phyloP scores from a whole-genome alignment of 2,797 vertebrate species.

The Mormyrops attenuatus region DNA sequence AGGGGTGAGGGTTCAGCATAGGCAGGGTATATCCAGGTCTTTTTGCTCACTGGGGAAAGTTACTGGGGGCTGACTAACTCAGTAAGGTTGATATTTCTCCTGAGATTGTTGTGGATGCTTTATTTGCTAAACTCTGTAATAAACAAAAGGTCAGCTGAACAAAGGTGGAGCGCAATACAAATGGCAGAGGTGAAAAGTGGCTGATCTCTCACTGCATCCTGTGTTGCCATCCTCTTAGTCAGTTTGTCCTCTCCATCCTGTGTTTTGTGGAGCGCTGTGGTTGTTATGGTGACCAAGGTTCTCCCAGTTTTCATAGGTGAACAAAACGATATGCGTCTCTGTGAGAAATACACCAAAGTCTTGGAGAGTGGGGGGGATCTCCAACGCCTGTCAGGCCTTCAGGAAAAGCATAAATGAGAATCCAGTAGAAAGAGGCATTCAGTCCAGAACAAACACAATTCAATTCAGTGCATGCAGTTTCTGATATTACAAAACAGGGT shows the following conservation, averaged over 20 bases:
- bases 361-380: background rate
- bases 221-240: background rate
- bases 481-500: background rate
- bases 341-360: background rate
- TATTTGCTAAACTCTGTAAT: background rate
- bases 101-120: background rate
- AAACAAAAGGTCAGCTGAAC: background rate
- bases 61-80: background rate
- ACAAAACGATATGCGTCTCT: background rate
- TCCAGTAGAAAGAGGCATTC: background rate
- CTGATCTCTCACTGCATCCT: background rate
- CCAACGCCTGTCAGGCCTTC: background rate
- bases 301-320: background rate
- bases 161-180: background rate
- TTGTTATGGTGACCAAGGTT: conserved; percentile 16
- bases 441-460: conserved; percentile 5
- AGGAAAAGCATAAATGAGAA: background rate
- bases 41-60: background rate
- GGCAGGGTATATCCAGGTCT: background rate
- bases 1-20: background rate
- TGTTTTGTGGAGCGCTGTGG: background rate
- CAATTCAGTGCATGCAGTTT: background rate
- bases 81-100: background rate
- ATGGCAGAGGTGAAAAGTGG: background rate
- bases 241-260: background rate